Conservation (phyloP, 2,888 invertebrate species). For the Scrobipalpa atriplicella region DNA sequence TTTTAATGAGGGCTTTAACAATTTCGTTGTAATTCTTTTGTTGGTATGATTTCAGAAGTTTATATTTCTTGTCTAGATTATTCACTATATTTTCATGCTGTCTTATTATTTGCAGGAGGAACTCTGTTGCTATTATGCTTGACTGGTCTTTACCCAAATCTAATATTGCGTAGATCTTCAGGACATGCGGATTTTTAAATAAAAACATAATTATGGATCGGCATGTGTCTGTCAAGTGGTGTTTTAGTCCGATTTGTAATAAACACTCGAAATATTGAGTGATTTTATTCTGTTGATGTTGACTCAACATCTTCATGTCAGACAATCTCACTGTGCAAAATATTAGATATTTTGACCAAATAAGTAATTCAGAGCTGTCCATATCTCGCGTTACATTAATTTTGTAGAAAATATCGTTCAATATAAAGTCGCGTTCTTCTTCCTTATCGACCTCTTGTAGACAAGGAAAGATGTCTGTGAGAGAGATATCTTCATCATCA, state of each 20-base stretch:
- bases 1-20: constrained; percentile 71
- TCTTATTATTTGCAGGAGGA: constrained; percentile 59
- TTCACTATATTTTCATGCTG: constrained; percentile 57
- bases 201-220: constrained; percentile 58
- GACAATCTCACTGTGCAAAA: constrained; percentile 66
- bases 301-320: constrained; percentile 54
- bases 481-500: constrained; percentile 51
- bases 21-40: constrained; percentile 79
- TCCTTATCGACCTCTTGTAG: constrained; percentile 47
- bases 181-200: constrained; percentile 66
- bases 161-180: constrained; percentile 67
- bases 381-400: constrained; percentile 46
- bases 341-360: constrained; percentile 72
- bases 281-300: constrained; percentile 55
- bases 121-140: constrained; percentile 59
- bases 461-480: constrained; percentile 60
- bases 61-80: constrained; percentile 59
- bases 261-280: constrained; percentile 58
- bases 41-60: constrained; percentile 75
- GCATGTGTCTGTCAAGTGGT: constrained; percentile 58
- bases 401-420: constrained; percentile 52
- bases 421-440: constrained; percentile 48
- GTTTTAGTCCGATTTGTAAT: constrained; percentile 57
- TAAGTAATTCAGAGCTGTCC: constrained; percentile 65
- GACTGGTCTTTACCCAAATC: constrained; percentile 56